A percentile compares a stretch with the other conserved stretches of the same genome.
phyloP scores from a whole-genome alignment of 2,113 vertebrate genomes.

The Euleptes europaea region DNA sequence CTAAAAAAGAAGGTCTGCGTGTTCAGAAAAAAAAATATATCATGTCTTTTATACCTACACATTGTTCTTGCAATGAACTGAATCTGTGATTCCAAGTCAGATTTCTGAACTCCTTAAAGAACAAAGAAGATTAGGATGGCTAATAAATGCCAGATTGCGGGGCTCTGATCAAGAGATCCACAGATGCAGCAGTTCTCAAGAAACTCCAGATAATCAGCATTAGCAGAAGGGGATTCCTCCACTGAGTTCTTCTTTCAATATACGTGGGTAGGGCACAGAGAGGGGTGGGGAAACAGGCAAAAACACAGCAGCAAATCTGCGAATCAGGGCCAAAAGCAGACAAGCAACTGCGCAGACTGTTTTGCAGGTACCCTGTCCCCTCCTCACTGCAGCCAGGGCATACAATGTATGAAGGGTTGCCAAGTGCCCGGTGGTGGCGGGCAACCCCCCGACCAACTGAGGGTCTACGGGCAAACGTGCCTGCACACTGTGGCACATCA shows the following conservation, averaged over 20 bases:
- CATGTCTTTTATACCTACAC: conserved; percentile 13
- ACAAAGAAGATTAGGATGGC: conserved; percentile 33
- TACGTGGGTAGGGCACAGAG: background rate
- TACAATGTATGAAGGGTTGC: no score
- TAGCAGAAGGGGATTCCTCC: background rate
- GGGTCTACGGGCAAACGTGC: no score
- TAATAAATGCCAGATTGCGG: background rate
- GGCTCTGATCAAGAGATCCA: background rate
- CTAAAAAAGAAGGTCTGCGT: background rate
- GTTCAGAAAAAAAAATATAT: background rate
- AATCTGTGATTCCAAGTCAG: conserved; percentile 16
- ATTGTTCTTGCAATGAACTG: background rate
- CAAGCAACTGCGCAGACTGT: no score
- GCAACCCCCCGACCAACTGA: no score
- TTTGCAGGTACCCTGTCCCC: background rate
- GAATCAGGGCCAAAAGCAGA: background rate
- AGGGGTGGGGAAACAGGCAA: background rate
- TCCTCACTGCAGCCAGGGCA: background rate
- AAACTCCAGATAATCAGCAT: background rate
- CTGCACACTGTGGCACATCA: no score
- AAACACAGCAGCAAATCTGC: background rate
- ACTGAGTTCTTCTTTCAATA: background rate
- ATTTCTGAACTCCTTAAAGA: conserved; percentile 30
- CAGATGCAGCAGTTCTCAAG: background rate
- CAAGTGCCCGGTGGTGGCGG: no score